Conservation (phyloP, 2,888 invertebrate species). For the Antitype chi region DNA sequence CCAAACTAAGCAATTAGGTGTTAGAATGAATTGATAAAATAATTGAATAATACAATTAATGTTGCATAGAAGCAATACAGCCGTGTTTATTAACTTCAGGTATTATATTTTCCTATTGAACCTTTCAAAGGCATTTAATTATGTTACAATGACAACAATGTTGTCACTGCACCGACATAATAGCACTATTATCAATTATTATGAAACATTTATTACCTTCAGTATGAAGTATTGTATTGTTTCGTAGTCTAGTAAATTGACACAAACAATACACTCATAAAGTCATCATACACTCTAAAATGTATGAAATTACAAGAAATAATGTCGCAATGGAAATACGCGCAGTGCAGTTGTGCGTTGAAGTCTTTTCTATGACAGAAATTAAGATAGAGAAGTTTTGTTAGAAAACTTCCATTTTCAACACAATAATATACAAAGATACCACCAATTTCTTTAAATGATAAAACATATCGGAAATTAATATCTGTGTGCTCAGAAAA, state of each 20-base stretch:
- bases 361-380: constrained; percentile 72
- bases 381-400: constrained; percentile 15
- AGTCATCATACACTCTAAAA: constrained; percentile 6
- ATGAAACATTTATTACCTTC: constrained; percentile 41
- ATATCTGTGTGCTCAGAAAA: constrained; percentile 12
- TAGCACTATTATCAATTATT: constrained; percentile 47
- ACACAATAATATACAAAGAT: too few relatives aligned
- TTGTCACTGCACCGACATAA: constrained; percentile 49
- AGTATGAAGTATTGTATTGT: constrained; percentile 48
- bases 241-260: constrained; percentile 30
- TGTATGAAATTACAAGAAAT: constrained; percentile 23
- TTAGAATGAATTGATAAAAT: constrained; percentile 14
- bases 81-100: constrained; percentile 29
- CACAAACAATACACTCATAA: constrained; percentile 21
- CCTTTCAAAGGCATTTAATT: constrained; percentile 49
- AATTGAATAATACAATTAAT: constrained; percentile 27
- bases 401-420: not conserved
- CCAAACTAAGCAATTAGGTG: constrained; percentile 6
- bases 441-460: not conserved
- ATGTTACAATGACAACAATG: constrained; percentile 43
- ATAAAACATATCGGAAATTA: not conserved
- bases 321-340: not conserved
- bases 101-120: constrained; percentile 35
- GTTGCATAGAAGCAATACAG: constrained; percentile 22
- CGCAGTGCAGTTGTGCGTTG: constrained; percentile 66